These are phyloP conservation scores for Phaetusa simplex DNA, from an alignment of 2,113 vertebrate species.

Conservation along the genomic window DNA sequence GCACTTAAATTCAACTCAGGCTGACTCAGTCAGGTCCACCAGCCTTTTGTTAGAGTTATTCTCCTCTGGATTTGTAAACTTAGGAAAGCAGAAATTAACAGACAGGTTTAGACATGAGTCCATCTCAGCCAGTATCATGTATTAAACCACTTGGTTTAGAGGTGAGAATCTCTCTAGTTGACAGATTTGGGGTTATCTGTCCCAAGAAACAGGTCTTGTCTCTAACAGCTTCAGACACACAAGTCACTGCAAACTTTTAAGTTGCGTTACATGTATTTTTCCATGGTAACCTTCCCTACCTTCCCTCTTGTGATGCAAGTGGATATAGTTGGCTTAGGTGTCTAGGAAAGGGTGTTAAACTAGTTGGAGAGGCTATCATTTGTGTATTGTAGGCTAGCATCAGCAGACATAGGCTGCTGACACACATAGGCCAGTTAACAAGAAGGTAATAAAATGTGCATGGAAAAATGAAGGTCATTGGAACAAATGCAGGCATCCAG, in stretches of 20 bases:
- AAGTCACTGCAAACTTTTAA: not conserved
- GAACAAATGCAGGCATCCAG: not conserved
- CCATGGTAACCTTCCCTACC: not conserved
- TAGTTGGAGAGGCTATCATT: not conserved
- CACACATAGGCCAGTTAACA: not conserved
- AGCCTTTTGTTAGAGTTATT: not conserved
- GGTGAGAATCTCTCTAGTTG: not conserved
- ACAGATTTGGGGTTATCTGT: not conserved
- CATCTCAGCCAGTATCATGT: not conserved
- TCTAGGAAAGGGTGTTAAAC: not conserved
- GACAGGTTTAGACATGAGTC: not conserved
- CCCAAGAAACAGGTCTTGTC: not conserved
- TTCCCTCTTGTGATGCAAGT: not conserved
- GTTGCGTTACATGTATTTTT: not conserved
- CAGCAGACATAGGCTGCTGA: not conserved
- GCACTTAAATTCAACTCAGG: not conserved
- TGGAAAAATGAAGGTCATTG: not conserved
- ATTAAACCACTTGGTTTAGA: not conserved
- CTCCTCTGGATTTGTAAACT: not conserved
- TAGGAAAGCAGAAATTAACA: not conserved
- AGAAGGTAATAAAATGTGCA: not conserved
- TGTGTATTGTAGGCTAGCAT: not conserved
- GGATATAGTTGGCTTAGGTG: not conserved
- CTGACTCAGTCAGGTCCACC: not conserved
- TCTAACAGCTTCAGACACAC: not conserved